Evolutionary conservation across 1,140 invertebrate genomes (phyloP), one percentile per base, ranked within the genome.

Genomic region (Charaxes varanes): DNA sequence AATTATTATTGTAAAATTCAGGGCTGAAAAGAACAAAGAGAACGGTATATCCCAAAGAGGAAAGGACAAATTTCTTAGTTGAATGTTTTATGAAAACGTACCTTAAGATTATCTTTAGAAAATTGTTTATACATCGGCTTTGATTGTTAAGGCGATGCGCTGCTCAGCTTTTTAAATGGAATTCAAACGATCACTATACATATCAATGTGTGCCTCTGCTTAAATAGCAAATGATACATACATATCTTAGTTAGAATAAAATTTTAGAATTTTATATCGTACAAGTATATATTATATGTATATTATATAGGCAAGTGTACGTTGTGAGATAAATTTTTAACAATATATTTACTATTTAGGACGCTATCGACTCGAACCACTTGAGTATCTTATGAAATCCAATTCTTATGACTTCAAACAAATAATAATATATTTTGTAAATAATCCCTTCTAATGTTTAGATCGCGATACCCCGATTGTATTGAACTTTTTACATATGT

Each of bases 181-280:
- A 58, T 55, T 48, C 27, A 38, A 57, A 51, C 48, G 61, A 63
- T 68, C 64, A 70, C 66, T 62, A 71, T 66, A 82, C 78, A 82
- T 82, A 82, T 82, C 78, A 78, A 77, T 58, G 71, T 82, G 78
- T 82, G 78, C 78, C 78, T 82, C 73, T 72, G 78, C 78, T 82
- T 80, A 42, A 53, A 78, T 76, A 76, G 73, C 71, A 78, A 73
- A 62, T 50, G 45, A 70, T 71, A 81, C 72, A 70, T 71, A 81
- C 72, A 79, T 81, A 81, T 79, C 74, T 70, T 67, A 61, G 71
- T 61, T 57, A 58, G 77, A 79, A 69, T 47, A 36, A 63, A 70
- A 67, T 72, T 79, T 78, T 71, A 78, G 63, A 67, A 54, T 58
- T 74, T 73, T 77, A 65, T 78, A 79, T 74, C 55, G 46, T 63